Conservation (phyloP, 1,140 invertebrate genomes). For the Drosophila pallidifrons region DNA sequence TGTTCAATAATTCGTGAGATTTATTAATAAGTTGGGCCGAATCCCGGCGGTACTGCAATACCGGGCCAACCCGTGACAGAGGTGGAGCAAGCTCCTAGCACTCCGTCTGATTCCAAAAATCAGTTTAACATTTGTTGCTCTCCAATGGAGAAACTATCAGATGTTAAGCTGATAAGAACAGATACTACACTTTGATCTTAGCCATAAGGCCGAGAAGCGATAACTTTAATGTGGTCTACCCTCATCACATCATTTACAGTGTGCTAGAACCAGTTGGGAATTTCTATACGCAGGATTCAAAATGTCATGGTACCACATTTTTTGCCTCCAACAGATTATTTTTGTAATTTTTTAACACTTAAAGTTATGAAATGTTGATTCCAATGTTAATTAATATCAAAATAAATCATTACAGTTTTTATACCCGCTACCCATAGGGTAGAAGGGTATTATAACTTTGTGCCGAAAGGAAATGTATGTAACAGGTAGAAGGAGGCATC, state of each 20-base stretch:
- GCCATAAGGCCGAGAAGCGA: slow-evolving; percentile 85
- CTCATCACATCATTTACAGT: neutral
- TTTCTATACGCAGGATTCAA: neutral
- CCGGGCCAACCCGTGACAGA: slow-evolving; percentile 87
- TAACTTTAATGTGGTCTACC: slow-evolving; percentile 16
- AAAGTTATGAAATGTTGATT: no score
- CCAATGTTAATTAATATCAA: no score
- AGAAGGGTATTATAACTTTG: no score
- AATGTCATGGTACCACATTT: no score
- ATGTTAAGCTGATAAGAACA: slow-evolving; percentile 90
- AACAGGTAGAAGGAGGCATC: no score
- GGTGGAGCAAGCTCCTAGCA: slow-evolving; percentile 86
- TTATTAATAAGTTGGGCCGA: slow-evolving; percentile 45
- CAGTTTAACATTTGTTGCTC: slow-evolving; percentile 88
- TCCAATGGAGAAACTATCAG: slow-evolving; percentile 87
- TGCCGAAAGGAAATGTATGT: no score
- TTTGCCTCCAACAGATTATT: no score
- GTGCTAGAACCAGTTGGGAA: slow-evolving; percentile 16
- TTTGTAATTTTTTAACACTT: no score
- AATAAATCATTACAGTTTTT: no score
- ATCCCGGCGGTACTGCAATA: slow-evolving; percentile 86
- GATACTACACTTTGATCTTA: slow-evolving; percentile 86
- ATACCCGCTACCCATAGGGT: no score
- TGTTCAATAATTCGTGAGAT: slow-evolving; percentile 11
- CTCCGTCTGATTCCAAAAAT: slow-evolving; percentile 87